Conservation (phyloP, 2,113 vertebrate genomes). For the Hypomesus transpacificus region DNA sequence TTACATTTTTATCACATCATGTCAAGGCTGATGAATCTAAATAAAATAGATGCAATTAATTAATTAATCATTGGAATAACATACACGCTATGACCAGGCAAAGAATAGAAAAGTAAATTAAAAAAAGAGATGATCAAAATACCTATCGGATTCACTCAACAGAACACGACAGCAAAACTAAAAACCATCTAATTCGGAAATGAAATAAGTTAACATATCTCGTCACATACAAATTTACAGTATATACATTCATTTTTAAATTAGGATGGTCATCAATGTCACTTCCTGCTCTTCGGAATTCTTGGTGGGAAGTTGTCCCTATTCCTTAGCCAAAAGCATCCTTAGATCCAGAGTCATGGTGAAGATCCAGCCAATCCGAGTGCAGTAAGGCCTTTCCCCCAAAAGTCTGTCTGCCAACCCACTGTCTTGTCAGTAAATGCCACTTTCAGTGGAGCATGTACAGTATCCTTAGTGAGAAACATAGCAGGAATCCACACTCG, state of each 20-base stretch:
- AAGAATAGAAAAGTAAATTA: constrained; percentile 30
- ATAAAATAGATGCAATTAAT: constrained; percentile 31
- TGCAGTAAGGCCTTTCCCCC: constrained; percentile 34
- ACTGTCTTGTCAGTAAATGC: constrained; percentile 25
- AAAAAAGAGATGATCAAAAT: constrained; percentile 59
- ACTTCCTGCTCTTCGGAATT: constrained; percentile 27
- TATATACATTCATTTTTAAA: constrained; percentile 69
- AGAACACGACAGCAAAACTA: constrained; percentile 57
- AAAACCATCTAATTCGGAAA: constrained; percentile 56
- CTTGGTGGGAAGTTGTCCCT: not conserved
- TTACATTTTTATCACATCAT: constrained; percentile 22
- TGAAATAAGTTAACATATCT: constrained; percentile 68
- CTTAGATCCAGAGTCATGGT: constrained; percentile 31
- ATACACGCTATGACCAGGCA: constrained; percentile 39
- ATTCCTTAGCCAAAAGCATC: constrained; percentile 6
- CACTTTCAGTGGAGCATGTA: constrained; percentile 24
- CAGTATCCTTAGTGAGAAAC: constrained; percentile 33
- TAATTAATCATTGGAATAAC: constrained; percentile 23
- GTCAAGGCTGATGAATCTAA: constrained; percentile 15
- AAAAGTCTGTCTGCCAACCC: constrained; percentile 33
- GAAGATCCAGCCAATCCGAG: constrained; percentile 41
- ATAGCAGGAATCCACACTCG: constrained; percentile 54
- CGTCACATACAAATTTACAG: constrained; percentile 67
- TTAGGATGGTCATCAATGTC: constrained; percentile 51
- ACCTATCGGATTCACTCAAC: constrained; percentile 61